These are phyloP conservation scores for Xyrauchen texanus DNA, from an alignment of 2,113 vertebrate genomes.

Conservation along the genomic window DNA sequence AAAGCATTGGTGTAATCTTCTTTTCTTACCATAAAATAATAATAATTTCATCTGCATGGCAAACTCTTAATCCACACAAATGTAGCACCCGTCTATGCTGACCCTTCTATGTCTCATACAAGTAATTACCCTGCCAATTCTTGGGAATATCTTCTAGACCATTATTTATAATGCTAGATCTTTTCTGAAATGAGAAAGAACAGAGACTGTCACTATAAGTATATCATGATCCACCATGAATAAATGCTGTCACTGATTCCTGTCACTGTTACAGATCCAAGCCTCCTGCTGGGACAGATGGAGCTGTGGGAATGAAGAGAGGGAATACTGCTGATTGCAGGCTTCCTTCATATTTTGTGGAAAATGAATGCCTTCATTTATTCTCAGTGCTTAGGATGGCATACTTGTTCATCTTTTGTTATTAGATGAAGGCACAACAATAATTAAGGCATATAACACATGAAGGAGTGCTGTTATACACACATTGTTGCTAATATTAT, in stretches of 20 bases:
- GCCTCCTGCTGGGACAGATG: conserved; percentile 5
- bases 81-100: not conserved
- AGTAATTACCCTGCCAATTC: conserved; percentile 14
- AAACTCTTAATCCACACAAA: not conserved
- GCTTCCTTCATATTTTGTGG: not conserved
- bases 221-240: conserved; percentile 25
- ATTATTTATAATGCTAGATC: conserved; percentile 3
- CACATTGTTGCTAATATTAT: no score
- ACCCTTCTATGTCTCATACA: not conserved
- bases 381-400: not conserved
- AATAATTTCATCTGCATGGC: not conserved
- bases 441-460: no score
- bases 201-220: conserved; percentile 3
- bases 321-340: not conserved
- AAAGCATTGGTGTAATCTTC: not conserved
- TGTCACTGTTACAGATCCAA: conserved; percentile 19
- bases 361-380: not conserved
- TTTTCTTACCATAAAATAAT: not conserved
- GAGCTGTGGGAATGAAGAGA: not conserved
- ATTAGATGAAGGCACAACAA: no score
- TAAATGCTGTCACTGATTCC: conserved; percentile 7
- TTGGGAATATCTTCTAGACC: not conserved
- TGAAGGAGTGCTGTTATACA: no score
- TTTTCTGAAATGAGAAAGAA: conserved; percentile 14
- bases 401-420: no score